These are phyloP conservation scores for Agelaius phoeniceus DNA, from an alignment of 2,113 vertebrate species.

Conservation along the genomic window DNA sequence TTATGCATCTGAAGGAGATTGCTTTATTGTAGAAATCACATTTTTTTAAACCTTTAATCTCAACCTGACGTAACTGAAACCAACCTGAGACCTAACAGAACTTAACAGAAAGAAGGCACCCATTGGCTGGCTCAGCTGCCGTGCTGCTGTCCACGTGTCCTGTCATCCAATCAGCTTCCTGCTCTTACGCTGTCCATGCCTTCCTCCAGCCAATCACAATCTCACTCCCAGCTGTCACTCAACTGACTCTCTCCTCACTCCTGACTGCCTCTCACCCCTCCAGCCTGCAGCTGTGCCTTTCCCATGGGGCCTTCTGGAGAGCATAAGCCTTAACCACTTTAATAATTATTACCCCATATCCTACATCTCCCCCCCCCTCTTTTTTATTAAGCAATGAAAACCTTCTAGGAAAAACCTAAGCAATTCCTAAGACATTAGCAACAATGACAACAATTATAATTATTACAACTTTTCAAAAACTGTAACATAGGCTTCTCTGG, in stretches of 20 bases:
- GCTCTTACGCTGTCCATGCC: background rate
- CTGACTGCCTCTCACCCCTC: background rate
- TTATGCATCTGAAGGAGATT: background rate
- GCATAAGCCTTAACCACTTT: background rate
- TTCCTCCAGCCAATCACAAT: background rate
- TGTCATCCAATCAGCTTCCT: background rate
- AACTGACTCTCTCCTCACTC: background rate
- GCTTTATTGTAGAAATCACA: background rate
- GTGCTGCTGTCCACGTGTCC: background rate
- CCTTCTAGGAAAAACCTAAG: background rate
- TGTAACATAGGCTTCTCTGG: background rate
- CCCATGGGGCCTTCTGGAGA: background rate
- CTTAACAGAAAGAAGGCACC: background rate
- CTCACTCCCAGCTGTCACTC: background rate
- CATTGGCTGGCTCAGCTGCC: background rate
- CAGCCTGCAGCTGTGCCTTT: background rate
- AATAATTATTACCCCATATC: background rate
- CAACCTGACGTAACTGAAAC: background rate
- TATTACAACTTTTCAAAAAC: background rate
- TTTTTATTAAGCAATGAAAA: background rate
- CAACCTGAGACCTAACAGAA: background rate
- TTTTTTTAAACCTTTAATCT: background rate
- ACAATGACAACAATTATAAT: background rate
- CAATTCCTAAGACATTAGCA: background rate
- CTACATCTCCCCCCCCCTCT: background rate